phyloP scores from a whole-genome alignment of 2,888 invertebrate genomes.

The Spilarctia lutea region DNA sequence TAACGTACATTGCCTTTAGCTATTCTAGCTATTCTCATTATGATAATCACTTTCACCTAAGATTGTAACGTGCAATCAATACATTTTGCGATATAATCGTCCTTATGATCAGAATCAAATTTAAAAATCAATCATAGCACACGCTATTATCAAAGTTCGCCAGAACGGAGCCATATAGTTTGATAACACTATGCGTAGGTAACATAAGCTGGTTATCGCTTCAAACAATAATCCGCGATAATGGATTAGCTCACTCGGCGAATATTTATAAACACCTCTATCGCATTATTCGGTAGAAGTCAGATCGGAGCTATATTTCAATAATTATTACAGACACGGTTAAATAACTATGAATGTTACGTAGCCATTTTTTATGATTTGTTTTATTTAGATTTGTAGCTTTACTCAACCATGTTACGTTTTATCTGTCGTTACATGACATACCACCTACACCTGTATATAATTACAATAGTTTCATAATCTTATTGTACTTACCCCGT shows the following conservation, averaged over 20 bases:
- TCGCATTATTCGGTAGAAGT: conserved; percentile 69
- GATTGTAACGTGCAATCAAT: conserved; percentile 33
- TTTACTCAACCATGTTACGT: conserved; percentile 28
- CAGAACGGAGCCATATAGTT: conserved; percentile 45
- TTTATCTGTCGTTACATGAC: conserved; percentile 19
- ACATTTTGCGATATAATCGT: conserved; percentile 43
- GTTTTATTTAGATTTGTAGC: conserved; percentile 33
- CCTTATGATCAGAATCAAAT: conserved; percentile 51
- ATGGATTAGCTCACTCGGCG: conserved; percentile 79
- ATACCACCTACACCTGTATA: conserved; percentile 18
- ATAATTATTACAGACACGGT: conserved; percentile 63
- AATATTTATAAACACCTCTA: conserved; percentile 83
- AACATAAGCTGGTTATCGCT: conserved; percentile 76
- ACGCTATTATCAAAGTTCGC: conserved; percentile 55
- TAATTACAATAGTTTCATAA: conserved; percentile 32
- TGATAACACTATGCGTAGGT: conserved; percentile 65
- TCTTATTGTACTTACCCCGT: conserved; percentile 37
- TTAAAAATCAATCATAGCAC: conserved; percentile 62
- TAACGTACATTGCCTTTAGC: conserved; percentile 40
- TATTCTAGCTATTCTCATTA: conserved; percentile 40
- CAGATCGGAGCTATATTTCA: conserved; percentile 64
- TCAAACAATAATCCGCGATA: conserved; percentile 83
- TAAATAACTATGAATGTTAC: conserved; percentile 50
- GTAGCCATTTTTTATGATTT: conserved; percentile 27
- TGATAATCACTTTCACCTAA: conserved; percentile 53